Conservation (phyloP, 2,888 invertebrate genomes). For the Drosophila mayaguana region DNA sequence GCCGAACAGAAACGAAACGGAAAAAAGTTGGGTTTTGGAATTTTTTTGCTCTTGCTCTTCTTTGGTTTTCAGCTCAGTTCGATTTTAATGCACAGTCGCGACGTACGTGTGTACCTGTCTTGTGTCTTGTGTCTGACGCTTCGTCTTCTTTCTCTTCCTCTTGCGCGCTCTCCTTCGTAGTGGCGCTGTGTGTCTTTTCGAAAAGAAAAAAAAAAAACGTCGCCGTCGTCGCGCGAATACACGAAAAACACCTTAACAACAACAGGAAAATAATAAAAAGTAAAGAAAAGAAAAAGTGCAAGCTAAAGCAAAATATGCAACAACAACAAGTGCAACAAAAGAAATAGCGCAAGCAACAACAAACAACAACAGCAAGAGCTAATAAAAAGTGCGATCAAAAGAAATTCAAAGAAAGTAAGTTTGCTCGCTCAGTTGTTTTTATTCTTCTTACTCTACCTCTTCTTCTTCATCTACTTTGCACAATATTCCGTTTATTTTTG, state of each 20-base stretch:
- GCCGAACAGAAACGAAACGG: slow-evolving; percentile 61
- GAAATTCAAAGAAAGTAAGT: slow-evolving; percentile 76
- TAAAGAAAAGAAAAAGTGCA: slow-evolving; percentile 45
- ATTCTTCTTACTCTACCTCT: background rate
- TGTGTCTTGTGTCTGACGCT: slow-evolving; percentile 25
- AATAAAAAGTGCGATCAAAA: slow-evolving; percentile 51
- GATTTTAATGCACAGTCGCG: slow-evolving; percentile 82
- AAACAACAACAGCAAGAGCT: slow-evolving; percentile 36
- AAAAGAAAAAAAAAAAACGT: slow-evolving; percentile 13
- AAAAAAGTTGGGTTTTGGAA: slow-evolving; percentile 83
- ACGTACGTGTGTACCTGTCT: slow-evolving; percentile 66
- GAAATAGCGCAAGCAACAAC: slow-evolving; percentile 53
- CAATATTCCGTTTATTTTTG: slow-evolving; percentile 37
- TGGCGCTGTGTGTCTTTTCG: slow-evolving; percentile 34
- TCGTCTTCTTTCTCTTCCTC: slow-evolving; percentile 33
- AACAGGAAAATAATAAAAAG: slow-evolving; percentile 8
- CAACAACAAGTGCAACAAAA: slow-evolving; percentile 40
- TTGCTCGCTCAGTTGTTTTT: slow-evolving; percentile 41
- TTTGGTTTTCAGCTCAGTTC: slow-evolving; percentile 84
- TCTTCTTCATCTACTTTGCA: background rate
- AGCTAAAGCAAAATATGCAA: slow-evolving; percentile 46
- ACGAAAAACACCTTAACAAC: slow-evolving; percentile 10
- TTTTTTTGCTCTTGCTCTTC: slow-evolving; percentile 83
- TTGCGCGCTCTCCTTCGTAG: slow-evolving; percentile 39
- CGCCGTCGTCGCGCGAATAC: slow-evolving; percentile 9